Evolutionary conservation across 2,888 invertebrate genomes (phyloP), one percentile per base, ranked within the genome.

Genomic region (Epicampocera succincta): DNA sequence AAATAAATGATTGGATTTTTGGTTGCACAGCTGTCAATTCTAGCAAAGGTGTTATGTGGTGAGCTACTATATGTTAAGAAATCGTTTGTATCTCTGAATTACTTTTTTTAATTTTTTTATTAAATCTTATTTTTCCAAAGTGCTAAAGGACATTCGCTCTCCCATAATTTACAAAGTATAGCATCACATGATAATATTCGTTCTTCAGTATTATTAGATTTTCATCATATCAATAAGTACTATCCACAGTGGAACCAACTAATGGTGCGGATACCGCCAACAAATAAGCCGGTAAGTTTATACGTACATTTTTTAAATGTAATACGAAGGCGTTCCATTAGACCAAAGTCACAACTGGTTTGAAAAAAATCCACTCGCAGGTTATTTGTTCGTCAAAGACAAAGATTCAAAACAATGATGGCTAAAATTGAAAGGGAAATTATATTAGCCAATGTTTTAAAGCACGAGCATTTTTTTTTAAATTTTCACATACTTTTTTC

Each of bases 1-100:
- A 93, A 25, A 61, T 61, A 9, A 93, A 92, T 54, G 94, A 96
- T 83, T 97, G 97, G 97, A 90, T 96, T 17, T 96, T 94, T 87
- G 95, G 94, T 15, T 97, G 96, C 87, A 92, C 93, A 72, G 94
- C 95, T 1, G 92, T n/a, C 2, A 84, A 73, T 21, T 61, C 77
- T 9, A 46, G 29, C 12, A 61, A 58, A 25, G n/a, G 0, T 46
- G 5, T 63, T 19, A 29, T 52, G 11, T 80, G 80, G 78, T 82
- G 71, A 82, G 78, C 25, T 46, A 15, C 46, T 0, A 33, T 33
- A 9, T 9, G 33, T 33, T 33, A 44, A 42, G 17, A 11, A 13
- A 29, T 17, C 8, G 2, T 50, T 46, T 19, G 4, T 25, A 33
- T 33, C 4, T 63, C 6, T 63, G 48, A 33, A 50, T 50, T 50